phyloP scores from a whole-genome alignment of 1,140 invertebrate species.

The Hypsibius dujardini region DNA sequence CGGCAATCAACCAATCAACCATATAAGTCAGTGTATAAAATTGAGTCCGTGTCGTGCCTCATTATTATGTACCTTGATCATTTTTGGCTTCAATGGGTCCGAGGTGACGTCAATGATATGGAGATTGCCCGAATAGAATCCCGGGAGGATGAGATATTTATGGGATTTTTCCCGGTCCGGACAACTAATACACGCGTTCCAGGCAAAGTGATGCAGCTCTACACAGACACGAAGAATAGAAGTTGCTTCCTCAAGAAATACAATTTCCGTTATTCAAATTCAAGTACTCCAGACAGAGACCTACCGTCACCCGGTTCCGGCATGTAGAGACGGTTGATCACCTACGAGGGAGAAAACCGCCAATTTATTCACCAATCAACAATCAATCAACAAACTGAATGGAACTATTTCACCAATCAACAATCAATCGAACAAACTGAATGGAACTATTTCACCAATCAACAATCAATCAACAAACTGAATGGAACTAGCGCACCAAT shows the following conservation, averaged over 20 bases:
- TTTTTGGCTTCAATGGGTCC: slow-evolving; percentile 45
- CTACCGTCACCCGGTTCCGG: slow-evolving; percentile 53
- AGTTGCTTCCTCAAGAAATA: not conserved
- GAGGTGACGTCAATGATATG: slow-evolving; percentile 64
- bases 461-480: too few species aligned
- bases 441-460: too few species aligned
- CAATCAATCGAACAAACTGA: too few species aligned
- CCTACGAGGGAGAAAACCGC: slow-evolving; percentile 39
- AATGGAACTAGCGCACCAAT: too few species aligned
- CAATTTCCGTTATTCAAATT: not conserved
- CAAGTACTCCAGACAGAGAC: not conserved
- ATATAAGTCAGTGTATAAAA: too few species aligned
- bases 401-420: too few species aligned
- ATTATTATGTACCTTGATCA: slow-evolving; percentile 41
- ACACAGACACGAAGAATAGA: not conserved
- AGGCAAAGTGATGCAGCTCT: slow-evolving; percentile 77
- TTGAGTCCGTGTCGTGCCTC: too few species aligned
- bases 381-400: not conserved
- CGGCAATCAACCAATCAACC: too few species aligned
- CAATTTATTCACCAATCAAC: not conserved
- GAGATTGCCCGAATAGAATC: slow-evolving; percentile 59
- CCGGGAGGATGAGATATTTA: slow-evolving; percentile 61
- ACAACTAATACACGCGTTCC: slow-evolving; percentile 89
- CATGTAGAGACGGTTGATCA: slow-evolving; percentile 64
- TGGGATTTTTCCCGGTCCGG: slow-evolving; percentile 45